phyloP scores from a whole-genome alignment of 2,888 invertebrate species.

The Thecophora atra region DNA sequence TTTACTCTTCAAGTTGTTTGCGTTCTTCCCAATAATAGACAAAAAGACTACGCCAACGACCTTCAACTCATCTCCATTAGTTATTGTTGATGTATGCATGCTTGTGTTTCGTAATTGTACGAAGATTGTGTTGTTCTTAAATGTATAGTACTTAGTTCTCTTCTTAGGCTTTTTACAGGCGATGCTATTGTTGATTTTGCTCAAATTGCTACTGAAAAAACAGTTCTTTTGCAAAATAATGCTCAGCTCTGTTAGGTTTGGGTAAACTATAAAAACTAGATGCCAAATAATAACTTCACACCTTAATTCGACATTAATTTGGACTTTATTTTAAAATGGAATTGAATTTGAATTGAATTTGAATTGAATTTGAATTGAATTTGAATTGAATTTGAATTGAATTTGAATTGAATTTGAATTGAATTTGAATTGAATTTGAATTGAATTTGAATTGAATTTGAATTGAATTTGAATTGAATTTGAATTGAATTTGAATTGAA shows the following conservation, averaged over 20 bases:
- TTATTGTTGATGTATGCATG: slow-evolving; percentile 36
- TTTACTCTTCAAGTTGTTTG: background rate
- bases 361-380: too few species aligned
- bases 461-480: too few species aligned
- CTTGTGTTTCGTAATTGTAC: slow-evolving; percentile 4
- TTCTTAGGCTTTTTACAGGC: background rate
- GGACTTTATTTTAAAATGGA: too few species aligned
- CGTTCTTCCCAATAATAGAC: background rate
- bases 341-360: too few species aligned
- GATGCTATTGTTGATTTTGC: slow-evolving; percentile 21
- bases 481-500: too few species aligned
- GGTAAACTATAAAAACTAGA: too few species aligned
- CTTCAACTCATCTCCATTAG: slow-evolving; percentile 47
- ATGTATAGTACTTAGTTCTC: background rate
- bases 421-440: too few species aligned
- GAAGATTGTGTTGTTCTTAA: background rate
- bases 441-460: too few species aligned
- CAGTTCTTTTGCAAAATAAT: background rate
- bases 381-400: too few species aligned
- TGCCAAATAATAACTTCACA: too few species aligned
- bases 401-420: too few species aligned
- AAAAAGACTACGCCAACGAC: slow-evolving; percentile 34
- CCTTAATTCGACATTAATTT: too few species aligned
- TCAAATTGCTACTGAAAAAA: slow-evolving; percentile 8
- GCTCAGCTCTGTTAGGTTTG: slow-evolving; percentile 24